phyloP scores from a whole-genome alignment of 2,888 invertebrate genomes.

The Tenthredo amoena region DNA sequence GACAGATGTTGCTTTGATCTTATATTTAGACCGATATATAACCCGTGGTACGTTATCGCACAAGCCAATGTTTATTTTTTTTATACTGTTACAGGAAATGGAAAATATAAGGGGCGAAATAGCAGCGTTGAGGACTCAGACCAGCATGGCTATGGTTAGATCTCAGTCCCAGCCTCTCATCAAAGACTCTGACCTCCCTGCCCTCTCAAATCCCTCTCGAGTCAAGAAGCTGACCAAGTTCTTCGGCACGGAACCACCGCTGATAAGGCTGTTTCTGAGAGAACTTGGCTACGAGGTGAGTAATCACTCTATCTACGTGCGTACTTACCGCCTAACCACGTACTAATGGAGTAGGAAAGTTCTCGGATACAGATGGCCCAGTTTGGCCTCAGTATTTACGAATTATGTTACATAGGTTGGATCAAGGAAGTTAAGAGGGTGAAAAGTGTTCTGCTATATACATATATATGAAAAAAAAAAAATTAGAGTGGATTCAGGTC shows the following conservation, averaged over 20 bases:
- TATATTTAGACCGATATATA: not conserved
- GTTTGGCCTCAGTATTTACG: constrained; percentile 16
- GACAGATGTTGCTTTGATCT: constrained; percentile 8
- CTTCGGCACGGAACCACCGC: constrained; percentile 95
- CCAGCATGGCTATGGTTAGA: constrained; percentile 82
- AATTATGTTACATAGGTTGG: not conserved
- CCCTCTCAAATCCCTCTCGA: constrained; percentile 91
- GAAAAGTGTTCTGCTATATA: not conserved
- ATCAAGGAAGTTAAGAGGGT: not conserved
- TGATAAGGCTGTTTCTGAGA: constrained; percentile 92
- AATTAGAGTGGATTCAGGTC: not conserved
- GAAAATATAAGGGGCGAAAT: constrained; percentile 92
- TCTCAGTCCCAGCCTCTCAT: constrained; percentile 84
- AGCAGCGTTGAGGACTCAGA: constrained; percentile 86
- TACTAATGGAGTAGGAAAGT: constrained; percentile 9
- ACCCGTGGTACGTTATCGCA: not conserved
- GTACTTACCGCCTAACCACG: not conserved
- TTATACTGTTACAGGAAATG: constrained; percentile 84
- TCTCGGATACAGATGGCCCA: constrained; percentile 27
- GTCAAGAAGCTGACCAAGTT: constrained; percentile 95
- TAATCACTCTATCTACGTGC: constrained; percentile 16
- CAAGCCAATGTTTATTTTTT: constrained; percentile 49
- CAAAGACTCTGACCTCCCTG: constrained; percentile 82
- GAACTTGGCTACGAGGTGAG: constrained; percentile 94
- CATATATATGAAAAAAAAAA: not conserved